Percentiles rank a stretch among this genome's conserved stretches.
phyloP scores from a whole-genome alignment of 2,797 vertebrate species.

The Anguilla megastoma region DNA sequence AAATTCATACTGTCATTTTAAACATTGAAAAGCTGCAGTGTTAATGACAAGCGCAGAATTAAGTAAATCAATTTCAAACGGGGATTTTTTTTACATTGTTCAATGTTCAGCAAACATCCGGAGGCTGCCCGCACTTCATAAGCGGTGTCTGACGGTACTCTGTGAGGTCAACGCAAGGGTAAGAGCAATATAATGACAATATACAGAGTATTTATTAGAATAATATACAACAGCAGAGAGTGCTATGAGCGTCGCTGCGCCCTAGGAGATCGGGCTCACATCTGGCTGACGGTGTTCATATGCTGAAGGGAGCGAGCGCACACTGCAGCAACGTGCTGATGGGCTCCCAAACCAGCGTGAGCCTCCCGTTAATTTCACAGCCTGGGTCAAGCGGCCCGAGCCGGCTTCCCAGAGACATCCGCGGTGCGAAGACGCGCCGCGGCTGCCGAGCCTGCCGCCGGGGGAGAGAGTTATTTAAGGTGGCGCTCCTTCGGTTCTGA shows the following conservation, averaged over 20 bases:
- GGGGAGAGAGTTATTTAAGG: conserved; percentile 1
- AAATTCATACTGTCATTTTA: conserved; percentile 55
- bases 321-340: background rate
- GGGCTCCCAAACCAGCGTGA: background rate
- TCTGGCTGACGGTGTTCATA: background rate
- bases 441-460: background rate
- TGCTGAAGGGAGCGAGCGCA: background rate
- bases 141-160: conserved; percentile 44
- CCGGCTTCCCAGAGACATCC: background rate
- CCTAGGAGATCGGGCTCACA: background rate
- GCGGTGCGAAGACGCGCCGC: background rate
- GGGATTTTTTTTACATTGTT: conserved; percentile 56
- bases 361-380: background rate
- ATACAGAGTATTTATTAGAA: background rate
- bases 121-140: conserved; percentile 48
- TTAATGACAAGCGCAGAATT: conserved; percentile 53
- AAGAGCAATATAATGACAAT: conserved; percentile 52
- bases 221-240: background rate
- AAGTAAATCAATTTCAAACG: conserved; percentile 58
- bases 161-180: conserved; percentile 45
- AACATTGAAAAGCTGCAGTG: conserved; percentile 56
- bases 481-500: background rate
- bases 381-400: background rate
- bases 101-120: conserved; percentile 56
- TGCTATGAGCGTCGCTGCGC: background rate